Evolutionary conservation across 2,888 invertebrate species (phyloP).

Genomic region (Volucella inflata): DNA sequence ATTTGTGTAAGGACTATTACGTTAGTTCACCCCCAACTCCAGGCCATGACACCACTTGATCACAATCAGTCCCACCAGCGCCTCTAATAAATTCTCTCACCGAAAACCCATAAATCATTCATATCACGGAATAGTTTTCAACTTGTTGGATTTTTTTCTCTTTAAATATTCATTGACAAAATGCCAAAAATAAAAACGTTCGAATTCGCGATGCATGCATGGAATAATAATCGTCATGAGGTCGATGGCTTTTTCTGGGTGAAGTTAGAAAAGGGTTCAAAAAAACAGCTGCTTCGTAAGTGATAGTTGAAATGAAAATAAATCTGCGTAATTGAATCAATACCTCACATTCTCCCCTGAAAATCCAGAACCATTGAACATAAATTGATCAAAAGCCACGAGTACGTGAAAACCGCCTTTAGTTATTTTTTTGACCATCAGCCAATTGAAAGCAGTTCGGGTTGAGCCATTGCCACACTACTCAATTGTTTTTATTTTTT

Average conservation of each 20-base stretch:
- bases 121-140: conserved; percentile 41
- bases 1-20: no score
- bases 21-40: no score
- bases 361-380: background rate
- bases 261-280: background rate
- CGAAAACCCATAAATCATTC: conserved; percentile 50
- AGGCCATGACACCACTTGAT: conserved; percentile 1
- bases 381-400: background rate
- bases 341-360: background rate
- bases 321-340: background rate
- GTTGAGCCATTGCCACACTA: background rate
- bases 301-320: background rate
- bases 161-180: conserved; percentile 51
- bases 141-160: conserved; percentile 29
- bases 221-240: conserved; percentile 49
- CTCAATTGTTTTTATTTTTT: conserved; percentile 28
- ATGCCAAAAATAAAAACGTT: conserved; percentile 51
- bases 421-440: conserved; percentile 32
- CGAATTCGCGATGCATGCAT: conserved; percentile 34
- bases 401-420: conserved; percentile 12
- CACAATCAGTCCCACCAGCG: background rate
- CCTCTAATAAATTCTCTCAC: conserved; percentile 43
- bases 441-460: conserved; percentile 50
- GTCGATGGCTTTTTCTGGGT: conserved; percentile 47
- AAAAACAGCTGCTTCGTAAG: background rate